These are phyloP conservation scores for Laticauda laticaudata DNA, from an alignment of 2,113 vertebrate species.

Conservation along the genomic window DNA sequence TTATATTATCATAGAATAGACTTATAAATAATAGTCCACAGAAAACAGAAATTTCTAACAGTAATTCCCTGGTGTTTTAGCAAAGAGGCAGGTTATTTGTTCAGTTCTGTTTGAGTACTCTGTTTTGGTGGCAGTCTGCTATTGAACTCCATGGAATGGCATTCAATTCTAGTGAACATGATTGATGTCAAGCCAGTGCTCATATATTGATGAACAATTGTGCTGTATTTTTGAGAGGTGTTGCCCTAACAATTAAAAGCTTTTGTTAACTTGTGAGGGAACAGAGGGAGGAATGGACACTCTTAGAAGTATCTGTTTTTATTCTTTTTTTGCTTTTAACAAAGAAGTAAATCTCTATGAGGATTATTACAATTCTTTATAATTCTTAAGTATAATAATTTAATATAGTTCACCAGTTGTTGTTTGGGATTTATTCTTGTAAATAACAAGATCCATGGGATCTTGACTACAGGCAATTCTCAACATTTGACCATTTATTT, in stretches of 20 bases:
- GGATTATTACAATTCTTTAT: background rate
- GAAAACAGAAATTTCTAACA: background rate
- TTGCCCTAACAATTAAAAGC: background rate
- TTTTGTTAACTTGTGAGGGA: background rate
- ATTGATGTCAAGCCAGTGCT: background rate
- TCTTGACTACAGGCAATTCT: background rate
- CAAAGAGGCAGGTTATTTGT: background rate
- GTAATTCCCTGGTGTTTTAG: background rate
- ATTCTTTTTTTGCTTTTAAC: background rate
- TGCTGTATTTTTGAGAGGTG: background rate
- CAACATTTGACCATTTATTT: no score
- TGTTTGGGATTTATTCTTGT: background rate
- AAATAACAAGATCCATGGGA: background rate
- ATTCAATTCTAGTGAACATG: background rate
- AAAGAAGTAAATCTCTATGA: background rate
- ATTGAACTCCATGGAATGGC: background rate
- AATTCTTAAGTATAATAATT: background rate
- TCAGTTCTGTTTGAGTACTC: background rate
- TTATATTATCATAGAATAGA: background rate
- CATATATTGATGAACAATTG: background rate
- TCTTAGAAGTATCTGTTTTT: background rate
- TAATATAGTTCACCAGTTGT: background rate
- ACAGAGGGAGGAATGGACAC: no score
- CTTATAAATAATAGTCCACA: background rate
- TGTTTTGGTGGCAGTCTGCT: background rate